Percentiles rank a stretch among this genome's conserved stretches.
Conservation (phyloP, 2,888 invertebrate species). For the Stenurella melanura region DNA sequence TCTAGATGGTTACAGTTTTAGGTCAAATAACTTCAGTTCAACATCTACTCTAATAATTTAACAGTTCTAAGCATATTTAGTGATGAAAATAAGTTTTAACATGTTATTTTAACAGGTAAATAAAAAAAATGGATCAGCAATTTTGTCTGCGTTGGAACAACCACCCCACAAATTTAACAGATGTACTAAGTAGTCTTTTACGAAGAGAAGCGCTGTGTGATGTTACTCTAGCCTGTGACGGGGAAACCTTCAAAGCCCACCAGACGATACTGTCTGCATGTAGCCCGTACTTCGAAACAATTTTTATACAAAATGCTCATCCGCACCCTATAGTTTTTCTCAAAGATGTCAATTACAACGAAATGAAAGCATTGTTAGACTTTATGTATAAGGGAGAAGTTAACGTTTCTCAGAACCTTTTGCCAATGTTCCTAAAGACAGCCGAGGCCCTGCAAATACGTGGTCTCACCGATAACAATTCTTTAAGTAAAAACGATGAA, state of each 20-base stretch:
- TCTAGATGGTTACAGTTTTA: constrained; percentile 73
- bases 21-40: constrained; percentile 71
- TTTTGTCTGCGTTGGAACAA: constrained; percentile 97
- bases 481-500: constrained; percentile 72
- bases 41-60: constrained; percentile 28
- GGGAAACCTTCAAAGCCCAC: constrained; percentile 93
- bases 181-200: constrained; percentile 90
- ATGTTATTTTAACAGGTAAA: constrained; percentile 56
- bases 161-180: constrained; percentile 93
- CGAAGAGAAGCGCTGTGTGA: constrained; percentile 93
- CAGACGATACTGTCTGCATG: constrained; percentile 95
- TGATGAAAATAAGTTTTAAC: constrained; percentile 45
- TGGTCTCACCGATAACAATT: constrained; percentile 91
- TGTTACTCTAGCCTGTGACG: constrained; percentile 94
- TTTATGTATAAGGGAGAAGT: constrained; percentile 91
- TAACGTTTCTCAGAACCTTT: constrained; percentile 92
- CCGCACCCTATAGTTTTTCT: constrained; percentile 95
- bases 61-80: constrained; percentile 25
- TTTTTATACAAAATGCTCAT: constrained; percentile 91
- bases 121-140: constrained; percentile 80
- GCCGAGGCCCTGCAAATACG: constrained; percentile 93
- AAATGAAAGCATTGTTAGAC: constrained; percentile 92
- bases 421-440: constrained; percentile 93
- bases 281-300: constrained; percentile 94
- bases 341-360: constrained; percentile 92